These are phyloP conservation scores for Pseudorhombus dupliciocellatus DNA, from an alignment of 2,113 vertebrate genomes.

Conservation along the genomic window DNA sequence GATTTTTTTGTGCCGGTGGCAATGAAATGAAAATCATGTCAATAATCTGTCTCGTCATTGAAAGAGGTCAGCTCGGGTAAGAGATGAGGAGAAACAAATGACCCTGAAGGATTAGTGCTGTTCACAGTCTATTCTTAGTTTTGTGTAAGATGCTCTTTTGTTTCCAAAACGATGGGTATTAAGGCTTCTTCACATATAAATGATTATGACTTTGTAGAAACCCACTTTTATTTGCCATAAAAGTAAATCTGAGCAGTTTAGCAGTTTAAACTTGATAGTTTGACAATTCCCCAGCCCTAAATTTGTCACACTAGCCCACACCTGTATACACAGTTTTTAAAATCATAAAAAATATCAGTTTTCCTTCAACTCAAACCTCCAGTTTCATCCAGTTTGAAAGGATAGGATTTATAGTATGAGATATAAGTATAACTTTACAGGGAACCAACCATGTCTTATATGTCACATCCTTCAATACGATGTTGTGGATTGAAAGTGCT, in stretches of 20 bases:
- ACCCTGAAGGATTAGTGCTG: conserved; percentile 40
- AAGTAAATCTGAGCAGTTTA: background rate
- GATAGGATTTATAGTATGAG: no score
- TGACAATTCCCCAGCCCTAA: no score
- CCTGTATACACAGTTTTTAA: no score
- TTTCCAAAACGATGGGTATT: conserved; percentile 11
- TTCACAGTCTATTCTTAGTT: background rate
- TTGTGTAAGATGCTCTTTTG: conserved; percentile 25
- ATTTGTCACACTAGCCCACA: no score
- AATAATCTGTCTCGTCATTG: conserved; percentile 17
- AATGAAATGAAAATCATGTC: conserved; percentile 13
- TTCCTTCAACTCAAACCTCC: background rate
- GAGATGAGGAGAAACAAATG: conserved; percentile 34
- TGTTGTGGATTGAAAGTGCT: background rate
- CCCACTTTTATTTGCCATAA: background rate
- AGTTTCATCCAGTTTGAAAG: no score
- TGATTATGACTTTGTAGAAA: background rate
- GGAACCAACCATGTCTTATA: background rate
- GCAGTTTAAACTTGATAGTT: no score
- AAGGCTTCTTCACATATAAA: conserved; percentile 21
- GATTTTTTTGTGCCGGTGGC: background rate
- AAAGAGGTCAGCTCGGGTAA: conserved; percentile 24
- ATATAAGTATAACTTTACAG: no score
- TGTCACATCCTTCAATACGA: conserved; percentile 1
- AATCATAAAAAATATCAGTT: background rate